phyloP scores from a whole-genome alignment of 1,140 invertebrate species.

The Ylistrum balloti region DNA sequence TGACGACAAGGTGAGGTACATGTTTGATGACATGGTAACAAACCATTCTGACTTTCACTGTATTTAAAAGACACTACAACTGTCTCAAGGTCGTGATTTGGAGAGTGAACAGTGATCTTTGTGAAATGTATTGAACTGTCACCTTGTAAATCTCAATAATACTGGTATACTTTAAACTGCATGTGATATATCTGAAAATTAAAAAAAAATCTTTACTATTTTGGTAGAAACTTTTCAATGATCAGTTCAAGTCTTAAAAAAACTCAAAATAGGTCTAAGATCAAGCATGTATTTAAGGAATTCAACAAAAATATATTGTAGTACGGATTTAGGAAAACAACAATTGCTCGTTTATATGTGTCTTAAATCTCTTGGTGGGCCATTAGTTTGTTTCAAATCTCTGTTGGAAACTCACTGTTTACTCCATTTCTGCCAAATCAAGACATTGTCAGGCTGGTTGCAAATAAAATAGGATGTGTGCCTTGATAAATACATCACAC shows the following conservation, averaged over 20 bases:
- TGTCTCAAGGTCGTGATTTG: background rate
- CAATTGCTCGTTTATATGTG: background rate
- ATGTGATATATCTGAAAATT: background rate
- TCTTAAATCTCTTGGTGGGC: background rate
- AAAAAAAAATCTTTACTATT: background rate
- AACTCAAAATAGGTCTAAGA: background rate
- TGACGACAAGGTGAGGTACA: background rate
- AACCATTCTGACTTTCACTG: background rate
- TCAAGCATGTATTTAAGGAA: background rate
- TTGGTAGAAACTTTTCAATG: background rate
- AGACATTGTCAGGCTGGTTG: background rate
- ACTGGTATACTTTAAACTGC: background rate
- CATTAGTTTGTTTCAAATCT: background rate
- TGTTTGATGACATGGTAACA: background rate
- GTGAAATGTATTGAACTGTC: no score
- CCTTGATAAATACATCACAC: background rate
- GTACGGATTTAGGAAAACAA: background rate
- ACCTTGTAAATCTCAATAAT: no score
- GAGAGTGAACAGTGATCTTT: background rate
- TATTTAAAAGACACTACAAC: background rate
- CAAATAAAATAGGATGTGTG: background rate
- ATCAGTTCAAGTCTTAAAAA: background rate
- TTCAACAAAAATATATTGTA: background rate
- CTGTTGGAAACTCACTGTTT: background rate
- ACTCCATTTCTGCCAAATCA: background rate